A percentile compares a stretch with the other conserved stretches of the same genome.
Evolutionary conservation across 2,888 invertebrate species (phyloP).

Genomic region (Micoletzkya japonica): DNA sequence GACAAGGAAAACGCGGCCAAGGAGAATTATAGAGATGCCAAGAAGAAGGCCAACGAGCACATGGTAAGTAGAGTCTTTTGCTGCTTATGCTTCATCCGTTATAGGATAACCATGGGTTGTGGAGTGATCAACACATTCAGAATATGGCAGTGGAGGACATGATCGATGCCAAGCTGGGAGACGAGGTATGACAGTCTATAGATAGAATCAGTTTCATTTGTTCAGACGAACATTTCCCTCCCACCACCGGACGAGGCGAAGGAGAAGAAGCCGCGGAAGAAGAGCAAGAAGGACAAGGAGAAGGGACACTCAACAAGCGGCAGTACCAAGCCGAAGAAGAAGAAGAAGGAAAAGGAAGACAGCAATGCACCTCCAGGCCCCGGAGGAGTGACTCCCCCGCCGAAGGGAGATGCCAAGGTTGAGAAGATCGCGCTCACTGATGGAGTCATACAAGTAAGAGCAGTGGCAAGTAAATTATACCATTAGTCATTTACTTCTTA

Average conservation of each 20-base stretch:
- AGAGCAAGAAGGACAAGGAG: slow-evolving; percentile 28
- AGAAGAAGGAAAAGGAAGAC: slow-evolving; percentile 4
- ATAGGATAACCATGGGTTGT: neutral
- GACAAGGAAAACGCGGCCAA: no score
- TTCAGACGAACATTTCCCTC: no score
- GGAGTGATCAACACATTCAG: neutral
- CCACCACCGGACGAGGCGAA: neutral
- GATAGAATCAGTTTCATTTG: no score
- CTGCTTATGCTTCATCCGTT: neutral
- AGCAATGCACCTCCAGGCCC: neutral
- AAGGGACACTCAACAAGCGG: no score
- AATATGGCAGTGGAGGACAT: neutral
- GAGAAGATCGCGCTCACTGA: slow-evolving; percentile 23
- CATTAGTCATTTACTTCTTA: no score
- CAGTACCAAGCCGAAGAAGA: neutral
- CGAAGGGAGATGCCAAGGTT: slow-evolving; percentile 7
- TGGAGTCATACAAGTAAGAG: slow-evolving; percentile 67
- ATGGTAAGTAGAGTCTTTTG: neutral
- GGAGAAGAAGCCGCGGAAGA: slow-evolving; percentile 24
- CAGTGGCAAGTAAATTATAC: no score
- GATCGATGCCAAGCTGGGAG: neutral
- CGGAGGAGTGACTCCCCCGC: slow-evolving; percentile 6
- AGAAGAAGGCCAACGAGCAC: neutral
- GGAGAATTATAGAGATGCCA: neutral
- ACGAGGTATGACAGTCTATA: neutral